Percentiles rank a stretch among this genome's conserved stretches.
phyloP scores from a whole-genome alignment of 2,113 vertebrate genomes.

The Coptodon bakossiorum region DNA sequence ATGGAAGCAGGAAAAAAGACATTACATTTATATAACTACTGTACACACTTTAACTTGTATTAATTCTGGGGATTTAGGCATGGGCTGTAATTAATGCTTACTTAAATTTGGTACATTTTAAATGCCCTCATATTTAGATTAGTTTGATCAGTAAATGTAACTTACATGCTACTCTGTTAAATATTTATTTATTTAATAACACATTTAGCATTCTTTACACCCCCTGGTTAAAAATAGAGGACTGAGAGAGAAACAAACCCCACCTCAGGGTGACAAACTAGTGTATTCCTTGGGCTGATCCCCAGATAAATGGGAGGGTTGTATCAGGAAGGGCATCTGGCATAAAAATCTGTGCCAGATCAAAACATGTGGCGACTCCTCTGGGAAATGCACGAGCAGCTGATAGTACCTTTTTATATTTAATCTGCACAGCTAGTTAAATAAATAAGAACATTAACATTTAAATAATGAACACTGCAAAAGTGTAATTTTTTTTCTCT shows the following conservation, averaged over 20 bases:
- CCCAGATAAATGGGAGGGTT: not conserved
- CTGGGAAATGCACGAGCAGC: not conserved
- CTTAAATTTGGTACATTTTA: not conserved
- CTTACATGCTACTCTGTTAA: not conserved
- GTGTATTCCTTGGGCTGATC: not conserved
- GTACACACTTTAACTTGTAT: rapidly evolving
- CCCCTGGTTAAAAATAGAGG: not conserved
- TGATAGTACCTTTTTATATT: not conserved
- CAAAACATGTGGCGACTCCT: not conserved
- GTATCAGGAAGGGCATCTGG: not conserved
- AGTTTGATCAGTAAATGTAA: not conserved
- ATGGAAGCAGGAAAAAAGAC: not conserved
- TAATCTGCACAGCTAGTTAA: not conserved
- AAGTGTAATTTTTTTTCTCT: not conserved
- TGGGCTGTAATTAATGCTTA: rapidly evolving
- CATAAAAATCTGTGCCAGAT: not conserved
- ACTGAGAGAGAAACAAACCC: not conserved
- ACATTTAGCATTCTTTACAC: not conserved
- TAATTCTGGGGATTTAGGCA: not conserved
- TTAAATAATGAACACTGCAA: not conserved
- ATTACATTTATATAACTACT: not conserved
- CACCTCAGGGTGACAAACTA: not conserved
- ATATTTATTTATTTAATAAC: not conserved
- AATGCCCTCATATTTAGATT: not conserved
- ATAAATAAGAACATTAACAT: not conserved